Base-by-base conservation (phyloP, 2,888 invertebrate species). In the Saturnia japonica region DNA sequence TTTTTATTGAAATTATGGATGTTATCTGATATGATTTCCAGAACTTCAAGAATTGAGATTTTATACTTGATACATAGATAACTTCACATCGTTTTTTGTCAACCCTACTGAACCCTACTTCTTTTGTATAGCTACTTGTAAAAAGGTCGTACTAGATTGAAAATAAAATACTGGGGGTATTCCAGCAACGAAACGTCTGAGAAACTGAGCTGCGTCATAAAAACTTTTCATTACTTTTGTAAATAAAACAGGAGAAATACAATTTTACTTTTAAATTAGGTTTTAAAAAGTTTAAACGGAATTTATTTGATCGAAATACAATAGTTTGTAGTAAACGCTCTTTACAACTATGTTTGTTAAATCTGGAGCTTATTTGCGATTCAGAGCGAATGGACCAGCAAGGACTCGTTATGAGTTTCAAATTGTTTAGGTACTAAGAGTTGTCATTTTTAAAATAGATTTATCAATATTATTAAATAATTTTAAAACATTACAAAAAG, bases 181-280 rank as follows among this genome's bases (percentile, higher is more conserved):
- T n/a, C 6, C 6, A 22, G 54, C n/a, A 54, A 54, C 54, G 9
- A 9, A 22, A n/a, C 22, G 54, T 54, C 22, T 54, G 22, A 54
- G 54, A 54, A 54, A 54, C 54, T 54, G 54, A 54, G 54, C 54
- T 22, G 9, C 19, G 54, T 11, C 54, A 9, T 54, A 54, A 54
- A 54, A 54, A n/a, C 54, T n/a, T 54, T 54, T 54, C 54, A 54
- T 54, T 54, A n/a, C 22, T 54, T 54, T n/a, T 54, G 54, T n/a
- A 22, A 54, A 54, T 54, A 54, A 54, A 54, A 54, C 22, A 9
- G 54, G n/a, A 54, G 54, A 22, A n/a, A 11, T 54, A 22, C 54
- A 54, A 22, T n/a, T 54, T 54, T 54, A 54, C 22, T 54, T 54
- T 22, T 6, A 54, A 54, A 22, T 54, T 22, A 19, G n/a, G n/a